Evolutionary conservation across 1,140 invertebrate species (phyloP), one percentile per base, ranked within the genome.

Genomic region (Drosophila willistoni): DNA sequence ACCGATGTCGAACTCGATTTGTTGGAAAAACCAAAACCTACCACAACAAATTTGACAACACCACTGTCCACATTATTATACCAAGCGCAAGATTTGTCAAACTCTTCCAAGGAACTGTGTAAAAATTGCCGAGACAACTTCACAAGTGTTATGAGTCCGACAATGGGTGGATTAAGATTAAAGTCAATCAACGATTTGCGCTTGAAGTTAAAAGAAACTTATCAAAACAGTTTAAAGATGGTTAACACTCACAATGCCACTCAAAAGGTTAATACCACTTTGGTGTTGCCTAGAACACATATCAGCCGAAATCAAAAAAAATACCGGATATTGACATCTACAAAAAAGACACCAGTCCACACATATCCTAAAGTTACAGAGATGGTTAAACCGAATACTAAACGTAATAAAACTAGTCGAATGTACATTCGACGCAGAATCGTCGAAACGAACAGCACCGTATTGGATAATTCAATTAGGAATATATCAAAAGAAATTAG

Each of bases 141-240:
- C 9, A 64, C 63, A 22, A 61, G 59, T 22, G 60, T 54, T 1
- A 71, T 64, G 42, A 70, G 39, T 29, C 59, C 36, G 34, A 64
- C 73, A 0, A 55, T 61, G 13, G 70, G 36, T 13, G 66, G 63
- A 39, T 65, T 61, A 36, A 77, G 71, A 39, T 33, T 77, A 3
- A 77, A 71, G 25, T 25, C 77, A 1, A 19, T 71, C 1, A 77
- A 71, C 36, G 60, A 59, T 13, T 62, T 77, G 2, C 57, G 76
- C 22, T 60, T 77, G 1, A 77, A 77, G 44, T 71, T 74, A 22
- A 77, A 36, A 44, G 75, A 77, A 63, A 51, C 73, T 0, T 55
- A 74, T 62, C 42, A 57, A 55, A 77, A 62, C 25, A 2, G 55
- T 19, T 77, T 73, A 2, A 34, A 33, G n/a, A 12, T 68, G 12